Base-by-base conservation (phyloP, 2,113 vertebrate species). In the Cebus imitator region DNA sequence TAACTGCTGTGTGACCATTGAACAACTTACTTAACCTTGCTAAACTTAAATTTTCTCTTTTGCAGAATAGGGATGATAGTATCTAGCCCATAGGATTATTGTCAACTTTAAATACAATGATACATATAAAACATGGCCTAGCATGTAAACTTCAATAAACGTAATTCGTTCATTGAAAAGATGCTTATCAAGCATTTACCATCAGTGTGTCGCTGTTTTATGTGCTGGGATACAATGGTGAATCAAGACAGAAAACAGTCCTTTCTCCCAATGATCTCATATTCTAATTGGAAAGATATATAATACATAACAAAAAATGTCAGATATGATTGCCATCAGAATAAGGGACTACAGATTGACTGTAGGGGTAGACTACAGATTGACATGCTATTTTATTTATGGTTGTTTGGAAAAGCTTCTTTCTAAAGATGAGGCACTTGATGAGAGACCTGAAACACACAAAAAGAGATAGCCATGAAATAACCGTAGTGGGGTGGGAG, bases 11-110 rank as follows among this genome's bases (percentile, higher is more conserved):
- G 20, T 91, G 68, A 93, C 80, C 20, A 17, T 85, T 84, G 2
- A 95, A 2, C 30, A 84, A 96, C 32, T 87, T 87, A 73, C 75
- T 94, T 92, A 90, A 76, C 6, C 27, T 92, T 81, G 17, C 6
- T 70, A 92, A 97, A 57, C 5, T 14, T 94, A 68, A 76, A 68
- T 43, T 76, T 85, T 92, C 2, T 87, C 23, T 84, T 86, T 30
- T 73, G 1, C 4, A 87, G 87, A 87, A 30, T 50, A 96, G 6
- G 37, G 4, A 55, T 81, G 9, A 52, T 48, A 14, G 2, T 79
- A 83, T 2, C 3, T 76, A 57, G 0, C 30, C 66, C 45, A 68
- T 5, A 81, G 6, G 13, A 0, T 48, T 70, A 87, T 43, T 84
- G 2, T 40, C 27, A 84, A 87, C 87, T 95, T 57, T 86, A 78